Evolutionary conservation across 2,888 invertebrate species (phyloP), one percentile per base, ranked within the genome.

Genomic region (Lapara coniferarum): DNA sequence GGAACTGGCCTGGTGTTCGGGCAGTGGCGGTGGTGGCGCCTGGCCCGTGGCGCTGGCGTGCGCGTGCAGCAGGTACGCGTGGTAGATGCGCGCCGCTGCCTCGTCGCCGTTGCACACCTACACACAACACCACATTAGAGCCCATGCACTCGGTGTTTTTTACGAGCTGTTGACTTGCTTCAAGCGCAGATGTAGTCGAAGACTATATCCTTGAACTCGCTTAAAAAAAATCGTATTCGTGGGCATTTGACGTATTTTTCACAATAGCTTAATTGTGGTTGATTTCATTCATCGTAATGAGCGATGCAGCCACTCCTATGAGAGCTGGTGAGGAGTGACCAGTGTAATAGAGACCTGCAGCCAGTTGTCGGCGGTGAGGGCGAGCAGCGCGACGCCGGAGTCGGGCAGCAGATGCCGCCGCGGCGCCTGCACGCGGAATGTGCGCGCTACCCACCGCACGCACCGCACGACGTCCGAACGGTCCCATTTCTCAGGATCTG

Each of bases 351-450:
- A 16, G 52, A 92, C 92, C 85, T 89, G 87, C 51, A 88, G 81
- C 89, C 95, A 93, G 75, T 95, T 90, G 5, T 95, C 93, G 58
- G 95, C 89, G n/a, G 94, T 91, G 85, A 96, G 95, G 16, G 82
- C 84, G 72, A 94, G 88, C 78, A 95, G 89, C 68, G 86, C 90
- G 10, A 74, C 75, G 14, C 95, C 95, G 56, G 83, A 76, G 76
- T 74, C 75, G 1, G 95, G 95, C 85, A 95, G 92, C 80, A 90
- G 88, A 75, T 89, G 89, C 1, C 85, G 76, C 58, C 92, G 89
- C 69, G 94, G 93, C 59, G 91, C 88, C 30, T 88, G 88, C 80
- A 95, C 90, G 71, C 83, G 70, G 87, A 95, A 94, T 71, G 90
- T 87, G 71, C 92, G 89, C 72, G 91, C 85, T 81, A 93, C 93